Evolutionary conservation across 2,797 vertebrate genomes (phyloP), one percentile per base, ranked within the genome.

Genomic region (Oreonectes daqikongensis): DNA sequence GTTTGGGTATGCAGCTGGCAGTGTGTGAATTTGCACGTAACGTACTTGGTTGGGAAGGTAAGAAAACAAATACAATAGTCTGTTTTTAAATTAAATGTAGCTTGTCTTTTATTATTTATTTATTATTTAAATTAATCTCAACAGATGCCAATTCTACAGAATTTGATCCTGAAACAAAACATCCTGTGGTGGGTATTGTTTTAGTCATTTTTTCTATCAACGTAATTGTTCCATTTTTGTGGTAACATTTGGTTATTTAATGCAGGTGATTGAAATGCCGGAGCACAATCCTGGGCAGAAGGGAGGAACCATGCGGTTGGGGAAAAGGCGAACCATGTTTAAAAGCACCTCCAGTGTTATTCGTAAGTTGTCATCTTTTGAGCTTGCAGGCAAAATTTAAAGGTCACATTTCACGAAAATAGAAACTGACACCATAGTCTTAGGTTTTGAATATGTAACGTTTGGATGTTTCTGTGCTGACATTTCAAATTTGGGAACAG

Each of bases 101-200:
- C 40, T 42, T 48, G 5, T 15, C 3, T 48, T 46, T 22, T 3
- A 28, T 68, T 3, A 0, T 24, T 79, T 44, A 55, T 22, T 55
- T 48, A 2, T 35, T 74, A n/a, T n/a, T n/a, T n/a, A 15, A 1
- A 75, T 67, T 63, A 82, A 57, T 86, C 22, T 65, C 83, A 79
- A 81, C 91, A 99, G 97, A 96, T 91, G 96, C 96, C 0, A 98
- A 96, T 91, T 99, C 96, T 0, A 98, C 96, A 72, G 97, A 99
- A 88, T 99, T 98, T 92, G 93, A 97, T 86, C 95, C 96, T 5
- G 93, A 95, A 82, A 94, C 95, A 77, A 89, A 87, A 84, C 91
- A 98, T 88, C 96, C 97, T 0, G 96, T 98, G 93, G 97, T 99
- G 88, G 85, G 95, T 94, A 79, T 2, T 0, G 64, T 48, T 72